These are phyloP conservation scores for Amia ocellicauda DNA, from an alignment of 2,113 vertebrate species.

Conservation along the genomic window DNA sequence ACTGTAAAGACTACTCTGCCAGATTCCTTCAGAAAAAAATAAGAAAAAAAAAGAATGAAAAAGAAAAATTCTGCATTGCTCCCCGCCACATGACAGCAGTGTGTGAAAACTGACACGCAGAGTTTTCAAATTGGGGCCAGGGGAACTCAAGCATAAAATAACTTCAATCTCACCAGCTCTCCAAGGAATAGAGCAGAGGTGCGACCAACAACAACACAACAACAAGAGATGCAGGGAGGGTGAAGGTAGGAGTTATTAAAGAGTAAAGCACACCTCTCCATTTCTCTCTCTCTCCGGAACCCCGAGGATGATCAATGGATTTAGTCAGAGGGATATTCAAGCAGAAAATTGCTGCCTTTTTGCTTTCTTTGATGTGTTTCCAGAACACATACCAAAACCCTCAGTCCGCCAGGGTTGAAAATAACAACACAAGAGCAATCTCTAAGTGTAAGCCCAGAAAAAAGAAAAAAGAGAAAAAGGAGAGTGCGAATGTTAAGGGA, in stretches of 20 bases:
- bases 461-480: conserved; percentile 43
- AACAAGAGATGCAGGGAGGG: conserved; percentile 76
- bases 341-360: conserved; percentile 99
- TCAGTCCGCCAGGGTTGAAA: conserved; percentile 66
- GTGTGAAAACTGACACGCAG: conserved; percentile 98
- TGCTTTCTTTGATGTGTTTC: conserved; percentile 86
- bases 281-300: conserved; percentile 84
- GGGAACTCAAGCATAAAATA: conserved; percentile 99
- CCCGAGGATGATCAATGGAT: conserved; percentile 99
- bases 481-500: conserved; percentile 59
- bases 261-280: conserved; percentile 93
- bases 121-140: conserved; percentile 97
- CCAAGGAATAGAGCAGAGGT: conserved; percentile 83
- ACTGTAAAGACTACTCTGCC: conserved; percentile 49
- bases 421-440: conserved; percentile 60
- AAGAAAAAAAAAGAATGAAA: conserved; percentile 29
- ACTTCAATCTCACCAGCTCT: conserved; percentile 95
- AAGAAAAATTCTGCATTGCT: conserved; percentile 46
- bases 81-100: conserved; percentile 86
- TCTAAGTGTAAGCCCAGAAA: conserved; percentile 58
- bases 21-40: conserved; percentile 47
- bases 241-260: conserved; percentile 99
- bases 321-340: conserved; percentile 99
- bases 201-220: conserved; percentile 96
- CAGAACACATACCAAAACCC: conserved; percentile 61